phyloP scores from a whole-genome alignment of 2,888 invertebrate genomes.

The Halictus ligatus region DNA sequence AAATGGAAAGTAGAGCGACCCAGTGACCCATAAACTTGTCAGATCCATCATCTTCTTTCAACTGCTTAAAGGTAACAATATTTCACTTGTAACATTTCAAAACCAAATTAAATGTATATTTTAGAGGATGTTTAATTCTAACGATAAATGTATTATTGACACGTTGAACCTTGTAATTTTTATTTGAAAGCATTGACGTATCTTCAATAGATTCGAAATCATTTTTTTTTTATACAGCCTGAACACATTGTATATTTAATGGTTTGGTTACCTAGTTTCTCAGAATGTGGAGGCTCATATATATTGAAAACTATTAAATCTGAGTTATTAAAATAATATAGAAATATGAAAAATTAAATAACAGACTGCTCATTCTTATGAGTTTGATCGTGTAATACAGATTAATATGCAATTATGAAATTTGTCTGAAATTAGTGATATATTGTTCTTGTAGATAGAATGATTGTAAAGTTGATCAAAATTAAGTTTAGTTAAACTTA shows the following conservation, averaged over 20 bases:
- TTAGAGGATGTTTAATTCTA: no score
- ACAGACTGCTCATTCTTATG: not conserved
- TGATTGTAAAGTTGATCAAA: not conserved
- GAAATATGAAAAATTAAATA: not conserved
- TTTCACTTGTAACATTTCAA: no score
- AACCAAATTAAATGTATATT: no score
- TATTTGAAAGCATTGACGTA: no score
- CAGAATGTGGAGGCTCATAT: not conserved
- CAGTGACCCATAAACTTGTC: no score
- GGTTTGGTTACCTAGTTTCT: constrained; percentile 13
- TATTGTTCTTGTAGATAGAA: not conserved
- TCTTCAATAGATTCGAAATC: no score
- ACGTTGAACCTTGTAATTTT: no score
- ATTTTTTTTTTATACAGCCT: no score
- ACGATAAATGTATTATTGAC: no score
- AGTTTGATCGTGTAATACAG: not conserved
- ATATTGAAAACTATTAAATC: not conserved
- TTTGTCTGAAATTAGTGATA: not conserved
- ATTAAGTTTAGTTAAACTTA: not conserved
- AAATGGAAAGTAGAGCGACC: no score
- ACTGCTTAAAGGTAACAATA: no score
- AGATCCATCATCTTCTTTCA: no score
- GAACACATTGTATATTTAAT: constrained; percentile 8
- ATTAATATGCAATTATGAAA: not conserved
- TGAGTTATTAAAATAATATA: not conserved